These are phyloP conservation scores for Lonchura striata DNA, from an alignment of 2,113 vertebrate species.

Conservation along the genomic window DNA sequence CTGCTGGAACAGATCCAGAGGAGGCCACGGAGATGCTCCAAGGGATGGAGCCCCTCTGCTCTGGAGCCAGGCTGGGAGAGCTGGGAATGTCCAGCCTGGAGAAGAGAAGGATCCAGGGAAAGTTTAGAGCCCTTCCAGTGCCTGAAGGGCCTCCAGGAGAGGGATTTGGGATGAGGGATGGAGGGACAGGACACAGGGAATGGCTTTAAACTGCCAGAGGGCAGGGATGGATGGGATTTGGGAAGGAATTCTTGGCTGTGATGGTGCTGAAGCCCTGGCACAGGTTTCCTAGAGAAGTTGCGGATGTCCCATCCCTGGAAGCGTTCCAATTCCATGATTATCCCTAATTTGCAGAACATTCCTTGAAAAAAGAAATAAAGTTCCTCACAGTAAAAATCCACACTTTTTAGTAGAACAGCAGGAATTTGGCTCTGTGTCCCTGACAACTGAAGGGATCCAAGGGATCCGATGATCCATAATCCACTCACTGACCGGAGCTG, in stretches of 20 bases:
- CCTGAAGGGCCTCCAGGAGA: not conserved
- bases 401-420: not conserved
- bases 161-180: too few relatives aligned
- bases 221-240: too few relatives aligned
- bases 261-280: too few relatives aligned
- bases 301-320: not conserved
- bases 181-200: too few relatives aligned
- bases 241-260: too few relatives aligned
- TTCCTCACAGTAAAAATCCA: not conserved
- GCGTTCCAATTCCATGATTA: not conserved
- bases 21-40: accelerated
- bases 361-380: not conserved
- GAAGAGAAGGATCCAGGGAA: accelerated
- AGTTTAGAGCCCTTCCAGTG: accelerated
- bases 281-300: not conserved
- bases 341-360: not conserved
- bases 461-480: accelerated
- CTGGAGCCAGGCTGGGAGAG: not conserved
- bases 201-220: too few relatives aligned
- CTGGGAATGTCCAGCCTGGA: not conserved
- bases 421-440: not conserved
- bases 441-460: not conserved
- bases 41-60: not conserved
- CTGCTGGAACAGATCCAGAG: not conserved
- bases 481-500: not conserved